Base-by-base conservation (phyloP, 2,888 invertebrate genomes). In the Temnothorax rugatulus region DNA sequence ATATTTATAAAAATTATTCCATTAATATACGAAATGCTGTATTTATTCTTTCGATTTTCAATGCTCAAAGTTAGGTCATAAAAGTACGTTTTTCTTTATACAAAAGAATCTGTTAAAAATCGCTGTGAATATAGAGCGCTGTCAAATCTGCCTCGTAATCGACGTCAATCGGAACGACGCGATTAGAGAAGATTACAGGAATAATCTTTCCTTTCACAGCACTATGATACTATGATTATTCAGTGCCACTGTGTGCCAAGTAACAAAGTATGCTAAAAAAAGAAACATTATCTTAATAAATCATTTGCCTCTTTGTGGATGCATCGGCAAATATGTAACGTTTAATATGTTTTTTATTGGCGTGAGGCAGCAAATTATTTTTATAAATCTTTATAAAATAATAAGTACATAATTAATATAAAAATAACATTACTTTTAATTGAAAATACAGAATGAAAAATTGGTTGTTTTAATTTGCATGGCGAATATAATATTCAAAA, bases 151-250 rank as follows among this genome's bases (percentile, higher is more conserved):
- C 29, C 13, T 77, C 41, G 68, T 50, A 52, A 52, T 66, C 7
- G 25, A 41, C 66, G 18, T 38, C 41, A 73, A 11, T 18, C 41
- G 15, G 52, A 15, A 68, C 15, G 41, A 59, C 29, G 13, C 29
- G 59, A 54, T 77, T 77, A 52, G 5, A 54, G 68, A 25, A 77
- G 41, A 77, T 77, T 52, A 66, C 76, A 66, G 7, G 29, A 52
- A 76, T 52, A 13, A 52, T 64, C 21, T 66, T 52, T 76, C 25
- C 68, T 66, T 52, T 68, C 29, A 52, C 4, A 34, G 7, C 38
- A 18, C 29, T 68, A 50, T 50, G 11, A 63, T 34, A 38, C 1
- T 34, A 18, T 21, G 18, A 77, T 77, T 68, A 77, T 77, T 68
- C 41, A n/a, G 68, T 68, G 66, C 25, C 15, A 68, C n/a, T 25